These are phyloP conservation scores for Eulimnadia texana DNA, from an alignment of 1,140 invertebrate genomes.

Conservation along the genomic window DNA sequence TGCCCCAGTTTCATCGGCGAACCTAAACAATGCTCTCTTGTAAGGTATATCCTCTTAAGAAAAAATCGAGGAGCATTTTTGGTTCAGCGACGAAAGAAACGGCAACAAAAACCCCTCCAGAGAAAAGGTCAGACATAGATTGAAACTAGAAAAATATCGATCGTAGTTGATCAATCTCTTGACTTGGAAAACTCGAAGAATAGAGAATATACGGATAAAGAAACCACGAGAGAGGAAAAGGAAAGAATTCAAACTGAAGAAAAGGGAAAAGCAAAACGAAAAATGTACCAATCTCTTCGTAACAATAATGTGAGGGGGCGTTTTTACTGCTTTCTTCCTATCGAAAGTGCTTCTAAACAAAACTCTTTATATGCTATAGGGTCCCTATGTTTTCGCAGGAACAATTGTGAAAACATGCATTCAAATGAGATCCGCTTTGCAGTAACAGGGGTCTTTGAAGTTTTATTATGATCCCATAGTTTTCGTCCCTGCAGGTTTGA, in stretches of 20 bases:
- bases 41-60: background rate
- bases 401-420: background rate
- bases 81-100: too few species aligned
- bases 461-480: too few species aligned
- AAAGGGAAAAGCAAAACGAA: background rate
- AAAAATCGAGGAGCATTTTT: background rate
- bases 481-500: too few species aligned
- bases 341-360: background rate
- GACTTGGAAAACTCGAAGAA: too few species aligned
- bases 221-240: background rate
- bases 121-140: background rate
- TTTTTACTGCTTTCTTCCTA: background rate
- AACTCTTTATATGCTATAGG: background rate
- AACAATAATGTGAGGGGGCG: background rate
- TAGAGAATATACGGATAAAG: too few species aligned
- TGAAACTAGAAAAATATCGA: background rate
- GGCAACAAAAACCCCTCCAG: too few species aligned
- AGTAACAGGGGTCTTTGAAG: too few species aligned
- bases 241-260: background rate
- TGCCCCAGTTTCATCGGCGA: too few species aligned
- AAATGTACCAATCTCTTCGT: background rate
- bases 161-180: background rate
- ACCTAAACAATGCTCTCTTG: too few species aligned
- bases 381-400: background rate
- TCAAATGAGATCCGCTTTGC: background rate